Percentiles rank a stretch among this genome's conserved stretches.
Evolutionary conservation across 2,888 invertebrate species (phyloP).

Genomic region (Sinhomidia bicolor): DNA sequence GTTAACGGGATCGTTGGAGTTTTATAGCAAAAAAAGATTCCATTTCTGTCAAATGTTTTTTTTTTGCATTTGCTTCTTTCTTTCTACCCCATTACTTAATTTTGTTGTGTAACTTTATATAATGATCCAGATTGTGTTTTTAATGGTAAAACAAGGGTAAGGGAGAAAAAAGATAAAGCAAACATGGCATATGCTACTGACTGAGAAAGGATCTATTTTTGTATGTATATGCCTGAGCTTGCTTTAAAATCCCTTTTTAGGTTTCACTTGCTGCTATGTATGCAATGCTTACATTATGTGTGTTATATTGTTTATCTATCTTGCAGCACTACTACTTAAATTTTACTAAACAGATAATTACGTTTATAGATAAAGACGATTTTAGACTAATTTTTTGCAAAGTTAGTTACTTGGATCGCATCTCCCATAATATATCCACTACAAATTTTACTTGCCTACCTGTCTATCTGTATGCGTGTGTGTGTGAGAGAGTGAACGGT

Average conservation of each 20-base stretch:
- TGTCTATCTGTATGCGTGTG: neutral
- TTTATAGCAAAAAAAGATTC: conserved; percentile 54
- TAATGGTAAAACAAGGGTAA: neutral
- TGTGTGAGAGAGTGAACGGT: conserved; percentile 37
- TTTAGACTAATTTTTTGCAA: conserved; percentile 6
- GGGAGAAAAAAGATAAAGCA: too few relatives aligned
- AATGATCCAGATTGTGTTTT: conserved; percentile 3
- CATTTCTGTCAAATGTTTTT: conserved; percentile 40
- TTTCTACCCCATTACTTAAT: conserved; percentile 27
- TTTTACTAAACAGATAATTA: neutral
- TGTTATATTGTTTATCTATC: too few relatives aligned
- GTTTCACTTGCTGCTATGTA: neutral
- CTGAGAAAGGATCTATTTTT: too few relatives aligned
- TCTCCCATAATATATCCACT: too few relatives aligned
- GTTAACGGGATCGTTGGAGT: conserved; percentile 62
- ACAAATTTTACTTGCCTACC: too few relatives aligned
- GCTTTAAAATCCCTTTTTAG: neutral
- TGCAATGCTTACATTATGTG: too few relatives aligned
- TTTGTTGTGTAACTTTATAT: conserved; percentile 20
- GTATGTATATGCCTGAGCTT: too few relatives aligned
- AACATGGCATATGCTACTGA: too few relatives aligned
- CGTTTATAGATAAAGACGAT: too few relatives aligned
- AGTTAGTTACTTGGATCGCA: neutral
- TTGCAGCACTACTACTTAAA: too few relatives aligned
- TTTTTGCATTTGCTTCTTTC: conserved; percentile 13